Percentiles rank a stretch among this genome's conserved stretches.
These are phyloP conservation scores for Porites australiensis DNA, from an alignment of 64 coral and sea anemone genomes.

Conservation along the genomic window DNA sequence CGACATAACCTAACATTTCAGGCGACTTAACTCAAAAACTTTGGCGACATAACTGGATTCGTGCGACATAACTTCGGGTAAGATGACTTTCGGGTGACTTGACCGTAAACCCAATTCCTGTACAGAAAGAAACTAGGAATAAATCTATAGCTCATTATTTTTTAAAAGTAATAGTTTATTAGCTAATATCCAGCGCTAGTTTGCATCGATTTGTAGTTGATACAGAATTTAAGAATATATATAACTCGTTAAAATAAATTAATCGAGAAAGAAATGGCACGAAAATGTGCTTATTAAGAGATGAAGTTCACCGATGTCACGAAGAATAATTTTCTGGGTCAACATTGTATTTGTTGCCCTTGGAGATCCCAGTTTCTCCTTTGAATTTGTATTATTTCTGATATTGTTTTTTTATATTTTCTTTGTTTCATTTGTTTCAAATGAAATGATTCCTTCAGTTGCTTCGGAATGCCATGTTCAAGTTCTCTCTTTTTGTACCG, in stretches of 20 bases:
- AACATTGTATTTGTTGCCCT: neutral
- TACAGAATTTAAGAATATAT: neutral
- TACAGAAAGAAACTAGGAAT: neutral
- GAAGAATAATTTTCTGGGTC: neutral
- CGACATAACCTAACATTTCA: no score
- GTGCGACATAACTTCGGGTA: no score
- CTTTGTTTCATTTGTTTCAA: neutral
- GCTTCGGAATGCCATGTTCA: no score
- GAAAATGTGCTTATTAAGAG: neutral
- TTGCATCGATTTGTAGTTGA: constrained; percentile 17
- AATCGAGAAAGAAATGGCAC: neutral
- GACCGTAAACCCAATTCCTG: neutral
- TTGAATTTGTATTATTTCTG: neutral
- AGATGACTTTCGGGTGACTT: no score
- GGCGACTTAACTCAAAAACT: no score
- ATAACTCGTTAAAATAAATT: neutral
- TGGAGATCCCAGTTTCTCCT: neutral
- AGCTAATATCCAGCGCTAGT: neutral
- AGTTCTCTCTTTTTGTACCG: no score
- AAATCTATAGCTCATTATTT: constrained; percentile 1
- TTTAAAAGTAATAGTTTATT: constrained; percentile 30
- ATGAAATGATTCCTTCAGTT: neutral
- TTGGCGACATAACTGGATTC: no score
- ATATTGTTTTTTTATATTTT: neutral
- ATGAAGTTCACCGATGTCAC: neutral